Base-by-base conservation (phyloP, 2,797 vertebrate genomes). In the Poecilia velifera region DNA sequence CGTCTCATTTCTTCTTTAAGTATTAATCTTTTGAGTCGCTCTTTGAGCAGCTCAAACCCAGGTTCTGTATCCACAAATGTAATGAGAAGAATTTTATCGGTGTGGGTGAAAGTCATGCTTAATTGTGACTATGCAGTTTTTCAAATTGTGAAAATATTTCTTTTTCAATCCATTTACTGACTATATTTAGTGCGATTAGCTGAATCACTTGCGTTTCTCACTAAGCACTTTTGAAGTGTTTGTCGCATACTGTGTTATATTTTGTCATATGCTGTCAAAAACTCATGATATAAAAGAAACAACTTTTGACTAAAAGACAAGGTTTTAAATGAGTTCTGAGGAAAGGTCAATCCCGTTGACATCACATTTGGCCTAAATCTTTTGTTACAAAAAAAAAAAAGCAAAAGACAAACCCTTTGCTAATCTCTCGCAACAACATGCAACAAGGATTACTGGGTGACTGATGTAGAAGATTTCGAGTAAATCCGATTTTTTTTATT, bases 381-480 rank as follows among this genome's bases (percentile, higher is more conserved):
- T 85, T 79, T 80, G 45, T 78, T 49, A 70, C 75, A 3, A 72
- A 82, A 79, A 66, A 68, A 49, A 22, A 22, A 51, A 49, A 71
- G 57, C 2, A 66, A 90, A 90, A 87, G 57, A 73, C 79, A 88
- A 89, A 91, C 82, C 76, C 68, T 78, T 87, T 81, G 20, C 53
- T 91, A 90, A 92, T 92, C 89, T 89, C 78, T 28, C 57, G 86
- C 25, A 86, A 84, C 77, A 80, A 90, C 90, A 90, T 84, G 84
- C 87, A 78, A 55, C 79, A 70, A 36, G 77, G 87, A 89, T 91
- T 88, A 91, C 28, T 62, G 64, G 55, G 20, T 71, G 75, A 84
- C 83, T 89, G 84, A 83, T 80, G 76, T 83, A 73, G 34, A 75
- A 76, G 47, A 82, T 84, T 76, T 80, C 78, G 77, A 76, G 84